Conservation (phyloP, 2,888 invertebrate genomes). For the Bombylius major region DNA sequence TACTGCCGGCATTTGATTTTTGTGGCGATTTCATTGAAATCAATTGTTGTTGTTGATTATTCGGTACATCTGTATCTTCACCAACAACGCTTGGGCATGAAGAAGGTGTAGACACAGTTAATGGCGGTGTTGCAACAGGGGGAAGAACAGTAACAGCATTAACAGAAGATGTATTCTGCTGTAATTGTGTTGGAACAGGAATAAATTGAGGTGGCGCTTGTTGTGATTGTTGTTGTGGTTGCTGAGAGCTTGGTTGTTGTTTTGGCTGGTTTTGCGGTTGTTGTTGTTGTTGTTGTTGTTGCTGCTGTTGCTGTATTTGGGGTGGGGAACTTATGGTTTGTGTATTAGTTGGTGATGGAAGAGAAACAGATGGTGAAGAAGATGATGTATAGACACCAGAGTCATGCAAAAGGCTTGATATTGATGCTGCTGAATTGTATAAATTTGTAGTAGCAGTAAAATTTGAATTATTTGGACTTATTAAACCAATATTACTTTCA, state of each 20-base stretch:
- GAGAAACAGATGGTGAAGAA: slow-evolving; percentile 33
- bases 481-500: slow-evolving; percentile 31
- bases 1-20: not conserved
- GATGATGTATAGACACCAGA: slow-evolving; percentile 35
- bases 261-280: slow-evolving; percentile 12
- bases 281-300: slow-evolving; percentile 13
- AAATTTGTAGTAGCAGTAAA: not conserved
- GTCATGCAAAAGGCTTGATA: slow-evolving; percentile 30
- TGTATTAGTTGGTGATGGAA: slow-evolving; percentile 30
- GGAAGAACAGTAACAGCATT: slow-evolving; percentile 7
- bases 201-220: not conserved
- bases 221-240: slow-evolving; percentile 1
- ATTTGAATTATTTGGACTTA: slow-evolving; percentile 24
- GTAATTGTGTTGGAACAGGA: not conserved
- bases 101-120: no score
- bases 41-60: slow-evolving; percentile 1
- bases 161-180: not conserved
- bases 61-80: slow-evolving; percentile 1
- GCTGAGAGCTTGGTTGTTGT: slow-evolving; percentile 4
- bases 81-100: not conserved
- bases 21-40: slow-evolving; percentile 7
- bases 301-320: slow-evolving; percentile 13
- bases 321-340: slow-evolving; percentile 29
- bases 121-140: slow-evolving; percentile 9
- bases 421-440: slow-evolving; percentile 20